Base-by-base conservation (phyloP, 2,888 invertebrate species). In the Pomacea canaliculata region DNA sequence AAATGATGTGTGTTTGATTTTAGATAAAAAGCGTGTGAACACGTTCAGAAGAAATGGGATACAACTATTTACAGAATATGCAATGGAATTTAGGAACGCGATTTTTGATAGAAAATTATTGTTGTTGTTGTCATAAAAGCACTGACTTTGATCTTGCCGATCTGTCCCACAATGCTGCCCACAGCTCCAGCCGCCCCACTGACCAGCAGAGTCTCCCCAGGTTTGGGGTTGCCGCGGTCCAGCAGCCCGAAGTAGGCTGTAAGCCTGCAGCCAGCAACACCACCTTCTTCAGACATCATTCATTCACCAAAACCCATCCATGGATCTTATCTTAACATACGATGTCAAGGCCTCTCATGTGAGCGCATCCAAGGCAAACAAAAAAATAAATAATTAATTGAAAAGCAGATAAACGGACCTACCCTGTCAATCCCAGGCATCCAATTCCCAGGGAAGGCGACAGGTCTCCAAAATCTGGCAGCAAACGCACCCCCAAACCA, bases 171-270 rank as follows among this genome's bases (percentile, higher is more conserved):
- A 71, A 94, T 92, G 77, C 93, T 94, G 7, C 95, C 96, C 16
- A 95, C 95, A 56, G 95, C 95, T 46, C 95, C 95, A 48, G 94
- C 95, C n/a, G 95, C 95, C 8, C 94, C 94, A 56, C 93, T 94
- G 1, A 96, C 93, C 1, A 94, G 94, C 18, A 95, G 92, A 0
- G 94, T 94, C 89, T 96, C 95, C 16, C 94, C 95, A 8, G 92
- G 83, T 90, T 94, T 94, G 1, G 95, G 94, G 77, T 93, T 89
- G 81, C 95, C 95, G 77, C 95, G 91, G 83, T 95, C 94, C 79
- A 94, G 89, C 18, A 95, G 91, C 0, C 95, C 95, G 23, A 76
- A 62, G 68, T 79, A 79, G 19, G 76, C 76, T 7, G 79, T 74
- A 19, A 73, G 62, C 56, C 73, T 72, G 69, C 27, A 23, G 27